Conservation (phyloP, 2,797 vertebrate genomes). For the Remorina albescens region DNA sequence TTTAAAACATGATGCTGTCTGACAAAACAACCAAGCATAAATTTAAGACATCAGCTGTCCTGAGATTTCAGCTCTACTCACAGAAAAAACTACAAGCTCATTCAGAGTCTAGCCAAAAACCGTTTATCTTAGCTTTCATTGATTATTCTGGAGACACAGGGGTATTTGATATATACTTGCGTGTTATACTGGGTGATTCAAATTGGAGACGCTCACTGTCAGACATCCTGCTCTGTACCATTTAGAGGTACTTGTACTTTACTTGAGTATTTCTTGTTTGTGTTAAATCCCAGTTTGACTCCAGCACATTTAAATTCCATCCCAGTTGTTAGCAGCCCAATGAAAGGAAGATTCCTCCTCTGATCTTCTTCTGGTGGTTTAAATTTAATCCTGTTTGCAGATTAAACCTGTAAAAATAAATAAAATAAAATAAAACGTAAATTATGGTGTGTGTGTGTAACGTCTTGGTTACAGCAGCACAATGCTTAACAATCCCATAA, state of each 20-base stretch:
- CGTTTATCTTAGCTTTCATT: conserved; percentile 1
- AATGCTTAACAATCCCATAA: not conserved
- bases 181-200: too few relatives aligned
- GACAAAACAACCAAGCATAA: not conserved
- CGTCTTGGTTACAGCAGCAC: not conserved
- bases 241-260: not conserved
- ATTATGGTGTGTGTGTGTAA: too few relatives aligned
- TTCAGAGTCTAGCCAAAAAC: not conserved
- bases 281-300: not conserved
- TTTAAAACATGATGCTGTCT: not conserved
- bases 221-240: not conserved
- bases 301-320: not conserved
- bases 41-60: not conserved
- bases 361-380: not conserved
- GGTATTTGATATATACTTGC: conserved; percentile 1
- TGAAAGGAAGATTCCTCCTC: not conserved
- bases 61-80: not conserved
- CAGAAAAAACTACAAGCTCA: too few relatives aligned
- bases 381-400: not conserved
- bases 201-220: not conserved
- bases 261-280: not conserved
- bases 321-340: not conserved
- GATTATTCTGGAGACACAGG: not conserved
- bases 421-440: too few relatives aligned
- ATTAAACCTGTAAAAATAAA: not conserved